phyloP scores from a whole-genome alignment of 2,113 vertebrate genomes.

The Rhineura floridana region DNA sequence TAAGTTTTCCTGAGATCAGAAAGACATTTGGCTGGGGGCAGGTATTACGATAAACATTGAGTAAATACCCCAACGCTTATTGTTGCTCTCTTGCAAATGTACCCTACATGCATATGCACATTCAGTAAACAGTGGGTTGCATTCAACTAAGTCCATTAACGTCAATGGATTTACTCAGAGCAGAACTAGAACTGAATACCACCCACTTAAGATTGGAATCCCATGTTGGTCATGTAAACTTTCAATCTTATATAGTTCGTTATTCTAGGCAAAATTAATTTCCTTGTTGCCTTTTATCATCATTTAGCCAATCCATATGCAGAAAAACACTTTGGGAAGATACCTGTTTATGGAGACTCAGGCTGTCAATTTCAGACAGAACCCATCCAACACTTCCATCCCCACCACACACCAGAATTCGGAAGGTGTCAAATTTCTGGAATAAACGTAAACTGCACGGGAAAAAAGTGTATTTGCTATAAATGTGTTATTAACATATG shows the following conservation, averaged over 20 bases:
- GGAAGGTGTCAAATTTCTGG: constrained; percentile 98
- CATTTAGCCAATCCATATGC: neutral
- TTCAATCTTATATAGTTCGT: neutral
- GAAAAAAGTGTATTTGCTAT: constrained; percentile 34
- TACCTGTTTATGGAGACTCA: constrained; percentile 96
- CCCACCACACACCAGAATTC: constrained; percentile 96
- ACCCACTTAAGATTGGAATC: too few species aligned
- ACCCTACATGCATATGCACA: too few species aligned
- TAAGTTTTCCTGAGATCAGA: neutral
- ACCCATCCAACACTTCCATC: constrained; percentile 99
- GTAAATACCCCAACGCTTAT: neutral
- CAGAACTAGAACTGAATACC: too few species aligned
- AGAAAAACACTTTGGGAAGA: neutral
- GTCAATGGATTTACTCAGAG: too few species aligned
- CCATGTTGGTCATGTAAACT: neutral
- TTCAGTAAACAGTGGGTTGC: too few species aligned
- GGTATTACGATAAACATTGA: neutral
- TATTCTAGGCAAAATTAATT: neutral
- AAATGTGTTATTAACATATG: constrained; percentile 28
- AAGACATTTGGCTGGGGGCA: neutral
- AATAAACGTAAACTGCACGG: constrained; percentile 88
- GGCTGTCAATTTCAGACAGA: constrained; percentile 93
- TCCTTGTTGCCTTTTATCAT: neutral
- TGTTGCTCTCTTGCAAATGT: neutral
- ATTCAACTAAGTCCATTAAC: too few species aligned